These are phyloP conservation scores for Anser cygnoides DNA, from an alignment of 2,113 vertebrate genomes.

Conservation along the genomic window DNA sequence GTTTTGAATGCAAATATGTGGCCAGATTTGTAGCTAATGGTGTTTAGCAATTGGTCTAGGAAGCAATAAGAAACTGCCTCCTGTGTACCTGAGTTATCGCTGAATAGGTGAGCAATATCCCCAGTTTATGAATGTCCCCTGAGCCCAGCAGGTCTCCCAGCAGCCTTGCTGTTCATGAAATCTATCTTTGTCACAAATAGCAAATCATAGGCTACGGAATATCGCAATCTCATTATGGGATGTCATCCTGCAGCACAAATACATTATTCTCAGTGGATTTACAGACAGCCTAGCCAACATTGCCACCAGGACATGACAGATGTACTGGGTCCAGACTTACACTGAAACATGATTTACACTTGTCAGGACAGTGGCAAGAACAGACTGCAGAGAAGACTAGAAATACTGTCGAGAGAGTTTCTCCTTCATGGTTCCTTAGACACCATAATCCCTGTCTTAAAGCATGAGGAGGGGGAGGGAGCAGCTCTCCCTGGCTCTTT, in stretches of 20 bases:
- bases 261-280: constrained; percentile 71
- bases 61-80: constrained; percentile 20
- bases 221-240: constrained; percentile 70
- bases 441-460: constrained; percentile 43
- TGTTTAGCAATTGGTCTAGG: not conserved
- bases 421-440: constrained; percentile 70
- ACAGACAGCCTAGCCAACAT: not conserved
- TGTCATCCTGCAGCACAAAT: constrained; percentile 67
- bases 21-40: constrained; percentile 20
- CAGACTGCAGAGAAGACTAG: constrained; percentile 20
- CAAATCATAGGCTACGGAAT: constrained; percentile 58
- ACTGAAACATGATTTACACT: constrained; percentile 57
- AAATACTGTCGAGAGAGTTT: constrained; percentile 25
- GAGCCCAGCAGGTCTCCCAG: not conserved
- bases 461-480: not conserved
- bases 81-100: not conserved
- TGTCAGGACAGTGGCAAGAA: constrained; percentile 12
- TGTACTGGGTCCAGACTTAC: constrained; percentile 21
- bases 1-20: not conserved
- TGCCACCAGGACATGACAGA: constrained; percentile 46
- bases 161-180: constrained; percentile 38
- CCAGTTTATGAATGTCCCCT: not conserved
- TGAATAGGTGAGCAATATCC: not conserved
- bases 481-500: not conserved
- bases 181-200: constrained; percentile 71